Base-by-base conservation (phyloP, 1,140 invertebrate genomes). In the Cyphomyrmex costatus region DNA sequence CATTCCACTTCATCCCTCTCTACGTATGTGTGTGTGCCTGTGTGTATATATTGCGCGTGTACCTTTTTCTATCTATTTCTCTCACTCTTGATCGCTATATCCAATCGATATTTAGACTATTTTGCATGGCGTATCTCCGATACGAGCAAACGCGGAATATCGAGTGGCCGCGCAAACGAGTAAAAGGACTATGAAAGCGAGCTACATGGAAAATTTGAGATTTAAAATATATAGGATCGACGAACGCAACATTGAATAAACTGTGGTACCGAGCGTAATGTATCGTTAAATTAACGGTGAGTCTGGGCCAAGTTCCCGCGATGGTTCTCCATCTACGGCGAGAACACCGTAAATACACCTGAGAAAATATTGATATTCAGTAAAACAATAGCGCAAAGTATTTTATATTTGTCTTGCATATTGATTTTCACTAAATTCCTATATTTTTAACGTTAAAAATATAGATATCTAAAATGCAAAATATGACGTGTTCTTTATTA, bases 161-260 rank as follows among this genome's bases (percentile, higher is more conserved):
- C 46, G 73, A 85, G 46, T 53, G 61, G 24, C 82, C 61, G 33
- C 33, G n/a, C 24, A 21, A 53, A 7, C 21, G n/a, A 61, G 30
- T 66, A 65, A 74, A 74, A 73, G 42, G 68, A 42, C 53, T 46
- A 70, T 24, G 36, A n/a, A 46, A 56, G 77, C 33, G 36, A 8
- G 71, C 58, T 85, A 19, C 56, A 36, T 53, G 58, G 46, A 30
- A 85, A 85, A 78, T 85, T 85, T 85, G 82, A 78, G 73, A 85
- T 85, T 85, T 85, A 85, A 85, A 85, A 73, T 83, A 73, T 83
- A 74, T 74, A 27, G 27, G 36, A 73, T 73, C 68, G 77, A 56
- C 56, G 27, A 61, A 73, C 70, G 79, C 49, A 73, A 83, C 53
- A 61, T 61, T 83, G 79, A 83, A 83, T 83, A 83, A 83, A 83